Conservation (phyloP, 2,888 invertebrate genomes). For the Tanypteryx hageni region DNA sequence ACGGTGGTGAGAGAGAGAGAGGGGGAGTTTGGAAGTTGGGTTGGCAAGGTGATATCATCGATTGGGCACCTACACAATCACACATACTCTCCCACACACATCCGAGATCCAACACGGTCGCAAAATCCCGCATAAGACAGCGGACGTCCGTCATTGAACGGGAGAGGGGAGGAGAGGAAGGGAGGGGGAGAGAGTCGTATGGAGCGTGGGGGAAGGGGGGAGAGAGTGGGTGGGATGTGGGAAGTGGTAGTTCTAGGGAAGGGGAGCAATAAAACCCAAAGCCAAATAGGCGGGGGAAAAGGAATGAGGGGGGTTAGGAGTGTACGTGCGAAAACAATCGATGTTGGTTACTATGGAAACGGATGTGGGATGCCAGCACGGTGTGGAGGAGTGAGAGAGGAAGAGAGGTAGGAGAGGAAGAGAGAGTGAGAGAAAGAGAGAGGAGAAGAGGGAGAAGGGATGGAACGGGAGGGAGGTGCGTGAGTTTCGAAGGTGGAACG, state of each 20-base stretch:
- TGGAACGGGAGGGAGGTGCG: not conserved
- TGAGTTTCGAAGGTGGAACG: not conserved
- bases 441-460: not conserved
- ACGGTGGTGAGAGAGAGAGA: not conserved
- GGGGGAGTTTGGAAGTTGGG: not conserved
- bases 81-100: slow-evolving; percentile 14
- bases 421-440: not conserved
- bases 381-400: not conserved
- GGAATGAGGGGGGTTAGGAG: not conserved
- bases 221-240: not conserved
- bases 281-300: slow-evolving; percentile 11
- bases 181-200: not conserved
- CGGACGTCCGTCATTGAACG: not conserved
- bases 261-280: slow-evolving; percentile 49
- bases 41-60: slow-evolving; percentile 45
- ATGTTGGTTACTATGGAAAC: slow-evolving; percentile 58
- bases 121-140: not conserved
- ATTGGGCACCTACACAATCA: slow-evolving; percentile 41
- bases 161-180: not conserved
- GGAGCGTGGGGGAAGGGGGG: not conserved
- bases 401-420: not conserved
- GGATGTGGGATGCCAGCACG: slow-evolving; percentile 54
- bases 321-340: slow-evolving; percentile 58
- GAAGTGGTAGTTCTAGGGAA: not conserved
- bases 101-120: not conserved